A percentile compares a stretch with the other conserved stretches of the same genome.
phyloP scores from a whole-genome alignment of 92 coral and sea anemone genomes.

The Palythoa grandiflora region DNA sequence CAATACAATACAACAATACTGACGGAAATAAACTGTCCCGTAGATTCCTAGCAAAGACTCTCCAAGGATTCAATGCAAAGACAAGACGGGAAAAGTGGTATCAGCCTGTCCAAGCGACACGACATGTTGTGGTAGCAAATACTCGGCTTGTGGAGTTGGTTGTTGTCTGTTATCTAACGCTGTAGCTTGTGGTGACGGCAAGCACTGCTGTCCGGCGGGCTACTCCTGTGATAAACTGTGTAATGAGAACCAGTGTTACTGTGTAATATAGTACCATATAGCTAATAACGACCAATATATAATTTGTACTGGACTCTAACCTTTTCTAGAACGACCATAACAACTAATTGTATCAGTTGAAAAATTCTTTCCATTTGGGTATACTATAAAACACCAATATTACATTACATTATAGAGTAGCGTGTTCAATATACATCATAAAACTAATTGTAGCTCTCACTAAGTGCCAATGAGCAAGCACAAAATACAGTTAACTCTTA shows the following conservation, averaged over 20 bases:
- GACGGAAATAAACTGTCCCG: not conserved
- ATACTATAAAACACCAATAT: too few species aligned
- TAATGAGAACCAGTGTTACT: constrained; percentile 49
- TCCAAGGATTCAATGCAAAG: constrained; percentile 44
- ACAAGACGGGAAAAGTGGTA: constrained; percentile 50
- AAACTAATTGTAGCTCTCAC: too few species aligned
- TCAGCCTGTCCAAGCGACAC: constrained; percentile 76
- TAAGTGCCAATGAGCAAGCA: too few species aligned
- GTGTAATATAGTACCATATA: constrained; percentile 29
- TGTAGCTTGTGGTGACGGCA: constrained; percentile 73
- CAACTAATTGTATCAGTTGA: too few species aligned
- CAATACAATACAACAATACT: too few species aligned
- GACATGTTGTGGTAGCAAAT: constrained; percentile 64
- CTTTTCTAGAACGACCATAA: too few species aligned
- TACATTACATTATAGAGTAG: too few species aligned
- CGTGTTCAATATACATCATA: too few species aligned
- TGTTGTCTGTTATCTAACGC: constrained; percentile 79
- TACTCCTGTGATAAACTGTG: constrained; percentile 67
- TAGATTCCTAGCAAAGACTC: not conserved
- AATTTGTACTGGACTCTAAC: too few species aligned
- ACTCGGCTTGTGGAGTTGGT: constrained; percentile 72
- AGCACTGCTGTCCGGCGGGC: constrained; percentile 84
- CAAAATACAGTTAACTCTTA: too few species aligned
- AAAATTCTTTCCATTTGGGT: too few species aligned
- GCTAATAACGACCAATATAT: too few species aligned